Conservation (phyloP, 2,113 vertebrate genomes). For the Leucosticte australis region DNA sequence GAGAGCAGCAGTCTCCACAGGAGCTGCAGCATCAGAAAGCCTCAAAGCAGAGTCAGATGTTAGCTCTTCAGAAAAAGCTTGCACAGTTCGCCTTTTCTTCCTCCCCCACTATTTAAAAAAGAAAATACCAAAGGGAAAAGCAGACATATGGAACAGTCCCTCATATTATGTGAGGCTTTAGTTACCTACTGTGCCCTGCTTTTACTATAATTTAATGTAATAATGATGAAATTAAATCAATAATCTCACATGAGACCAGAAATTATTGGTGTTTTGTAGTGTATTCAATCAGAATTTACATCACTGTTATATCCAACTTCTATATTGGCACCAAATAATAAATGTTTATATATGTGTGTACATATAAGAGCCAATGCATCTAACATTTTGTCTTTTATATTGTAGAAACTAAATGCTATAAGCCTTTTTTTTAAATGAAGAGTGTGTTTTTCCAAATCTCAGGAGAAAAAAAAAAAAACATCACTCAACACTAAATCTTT, state of each 20-base stretch:
- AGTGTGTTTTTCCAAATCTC: neutral
- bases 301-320: neutral
- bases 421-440: neutral
- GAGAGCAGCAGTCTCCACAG: neutral
- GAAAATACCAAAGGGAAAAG: neutral
- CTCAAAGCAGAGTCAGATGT: neutral
- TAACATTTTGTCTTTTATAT: neutral
- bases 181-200: neutral
- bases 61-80: neutral
- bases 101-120: neutral
- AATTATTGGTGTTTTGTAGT: neutral
- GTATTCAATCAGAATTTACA: neutral
- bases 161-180: neutral
- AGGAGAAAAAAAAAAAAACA: neutral
- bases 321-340: neutral
- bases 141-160: neutral
- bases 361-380: neutral
- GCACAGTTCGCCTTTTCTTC: neutral
- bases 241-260: neutral
- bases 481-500: neutral
- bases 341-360: neutral
- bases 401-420: neutral
- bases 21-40: neutral
- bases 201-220: neutral
- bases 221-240: neutral